Percentiles rank a stretch among this genome's conserved stretches.
These are phyloP conservation scores for Cyprinella venusta DNA, from an alignment of 2,797 vertebrate species.

Conservation along the genomic window DNA sequence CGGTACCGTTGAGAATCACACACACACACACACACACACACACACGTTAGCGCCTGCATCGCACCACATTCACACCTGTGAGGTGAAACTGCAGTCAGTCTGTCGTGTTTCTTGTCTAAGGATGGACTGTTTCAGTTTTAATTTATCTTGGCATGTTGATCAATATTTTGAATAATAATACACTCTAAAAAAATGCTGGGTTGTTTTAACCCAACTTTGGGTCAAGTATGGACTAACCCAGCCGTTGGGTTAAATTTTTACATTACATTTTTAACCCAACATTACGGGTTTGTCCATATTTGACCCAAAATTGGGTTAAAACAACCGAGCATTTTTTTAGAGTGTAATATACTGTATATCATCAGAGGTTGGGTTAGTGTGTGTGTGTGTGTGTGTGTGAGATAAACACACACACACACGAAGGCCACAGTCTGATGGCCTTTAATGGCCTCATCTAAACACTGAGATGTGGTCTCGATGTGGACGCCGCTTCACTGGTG, in stretches of 20 bases:
- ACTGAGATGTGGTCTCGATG: constrained; percentile 33
- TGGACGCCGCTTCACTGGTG: neutral
- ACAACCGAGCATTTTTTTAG: no score
- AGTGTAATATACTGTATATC: no score
- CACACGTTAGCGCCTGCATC: constrained; percentile 28
- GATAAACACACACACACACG: neutral
- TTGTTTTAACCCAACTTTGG: no score
- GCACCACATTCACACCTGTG: constrained; percentile 44
- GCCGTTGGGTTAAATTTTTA: no score
- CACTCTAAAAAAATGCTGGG: neutral
- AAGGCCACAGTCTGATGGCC: neutral
- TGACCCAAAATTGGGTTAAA: no score
- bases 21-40: constrained; percentile 1
- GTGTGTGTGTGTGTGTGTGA: neutral
- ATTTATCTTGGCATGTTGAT: neutral
- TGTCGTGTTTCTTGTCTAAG: neutral
- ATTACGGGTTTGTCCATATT: no score
- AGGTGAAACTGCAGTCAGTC: neutral
- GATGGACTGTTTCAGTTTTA: neutral
- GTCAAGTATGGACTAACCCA: no score
- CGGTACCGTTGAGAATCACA: neutral
- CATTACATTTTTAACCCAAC: no score
- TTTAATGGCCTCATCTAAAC: constrained; percentile 25
- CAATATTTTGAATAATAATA: neutral
- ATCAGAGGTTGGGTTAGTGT: no score